Percentiles rank a stretch among this genome's conserved stretches.
phyloP scores from a whole-genome alignment of 2,113 vertebrate genomes.

The Albula glossodonta region DNA sequence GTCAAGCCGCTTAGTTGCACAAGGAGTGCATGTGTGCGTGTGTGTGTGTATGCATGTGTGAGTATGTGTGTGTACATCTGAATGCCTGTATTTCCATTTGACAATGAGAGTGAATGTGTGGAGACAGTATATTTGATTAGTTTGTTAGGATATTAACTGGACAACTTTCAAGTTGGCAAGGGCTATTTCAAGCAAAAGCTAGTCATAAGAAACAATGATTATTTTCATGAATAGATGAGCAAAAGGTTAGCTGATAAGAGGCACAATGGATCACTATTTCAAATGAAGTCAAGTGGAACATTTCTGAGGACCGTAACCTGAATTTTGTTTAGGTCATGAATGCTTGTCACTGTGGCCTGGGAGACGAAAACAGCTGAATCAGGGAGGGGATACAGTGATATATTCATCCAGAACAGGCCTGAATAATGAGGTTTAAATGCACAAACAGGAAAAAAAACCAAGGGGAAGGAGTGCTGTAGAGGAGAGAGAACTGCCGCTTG shows the following conservation, averaged over 20 bases:
- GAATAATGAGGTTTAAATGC: constrained; percentile 65
- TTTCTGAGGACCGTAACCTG: constrained; percentile 54
- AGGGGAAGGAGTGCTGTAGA: not conserved
- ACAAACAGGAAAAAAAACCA: constrained; percentile 64
- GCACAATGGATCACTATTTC: constrained; percentile 25
- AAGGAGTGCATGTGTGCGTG: constrained; percentile 21
- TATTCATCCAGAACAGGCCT: constrained; percentile 49
- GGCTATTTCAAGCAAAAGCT: not conserved
- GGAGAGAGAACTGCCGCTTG: constrained; percentile 51
- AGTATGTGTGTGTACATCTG: not conserved
- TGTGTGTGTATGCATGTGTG: not conserved
- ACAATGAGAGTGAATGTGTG: too few relatives aligned
- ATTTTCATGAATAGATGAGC: constrained; percentile 34
- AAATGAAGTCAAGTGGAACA: constrained; percentile 52
- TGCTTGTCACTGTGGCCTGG: constrained; percentile 50
- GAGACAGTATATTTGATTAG: not conserved
- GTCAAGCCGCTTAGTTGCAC: constrained; percentile 6
- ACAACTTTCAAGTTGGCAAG: not conserved
- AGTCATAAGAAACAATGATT: not conserved
- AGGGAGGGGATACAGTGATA: constrained; percentile 52
- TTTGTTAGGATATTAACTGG: not conserved
- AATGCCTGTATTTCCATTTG: not conserved
- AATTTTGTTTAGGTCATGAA: constrained; percentile 58
- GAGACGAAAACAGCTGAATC: constrained; percentile 57
- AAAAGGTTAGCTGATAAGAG: constrained; percentile 67